These are phyloP conservation scores for Sturnira hondurensis DNA, from an alignment of 2,113 vertebrate species.

Conservation along the genomic window DNA sequence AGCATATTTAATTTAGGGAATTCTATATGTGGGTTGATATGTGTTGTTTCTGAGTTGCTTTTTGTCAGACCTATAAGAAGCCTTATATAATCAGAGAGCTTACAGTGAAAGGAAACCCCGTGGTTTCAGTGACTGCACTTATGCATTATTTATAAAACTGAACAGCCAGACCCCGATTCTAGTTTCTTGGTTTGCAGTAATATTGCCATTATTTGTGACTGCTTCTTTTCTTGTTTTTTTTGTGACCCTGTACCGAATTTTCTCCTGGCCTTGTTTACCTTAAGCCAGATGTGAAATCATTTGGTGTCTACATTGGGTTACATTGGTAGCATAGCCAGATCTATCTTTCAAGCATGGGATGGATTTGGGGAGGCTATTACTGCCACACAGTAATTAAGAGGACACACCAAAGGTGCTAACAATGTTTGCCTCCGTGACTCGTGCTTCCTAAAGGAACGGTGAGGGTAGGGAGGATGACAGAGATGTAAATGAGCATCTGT, in stretches of 20 bases:
- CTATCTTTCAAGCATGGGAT: background rate
- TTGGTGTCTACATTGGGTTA: background rate
- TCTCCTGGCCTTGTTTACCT: slow-evolving; percentile 35
- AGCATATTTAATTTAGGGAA: slow-evolving; percentile 18
- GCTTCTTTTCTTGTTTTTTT: slow-evolving; percentile 28
- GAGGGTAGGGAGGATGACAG: background rate
- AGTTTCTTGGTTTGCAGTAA: slow-evolving; percentile 62
- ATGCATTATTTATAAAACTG: slow-evolving; percentile 68
- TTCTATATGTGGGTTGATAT: slow-evolving; percentile 21
- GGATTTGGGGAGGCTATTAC: background rate
- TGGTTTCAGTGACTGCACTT: slow-evolving; percentile 63
- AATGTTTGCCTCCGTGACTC: background rate
- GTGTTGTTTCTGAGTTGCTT: slow-evolving; percentile 30
- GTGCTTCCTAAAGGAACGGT: background rate
- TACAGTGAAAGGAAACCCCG: slow-evolving; percentile 69
- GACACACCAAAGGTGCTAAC: background rate
- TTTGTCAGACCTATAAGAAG: slow-evolving; percentile 55
- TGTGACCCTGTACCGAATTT: slow-evolving; percentile 15
- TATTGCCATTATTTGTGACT: slow-evolving; percentile 45
- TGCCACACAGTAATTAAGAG: background rate
- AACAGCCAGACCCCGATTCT: slow-evolving; percentile 51
- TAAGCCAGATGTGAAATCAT: background rate
- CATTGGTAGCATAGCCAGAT: background rate
- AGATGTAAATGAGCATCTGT: background rate
- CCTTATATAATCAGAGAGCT: slow-evolving; percentile 46